Evolutionary conservation across 2,113 vertebrate species (phyloP), one percentile per base, ranked within the genome.

Genomic region (Hemiprocne comata): DNA sequence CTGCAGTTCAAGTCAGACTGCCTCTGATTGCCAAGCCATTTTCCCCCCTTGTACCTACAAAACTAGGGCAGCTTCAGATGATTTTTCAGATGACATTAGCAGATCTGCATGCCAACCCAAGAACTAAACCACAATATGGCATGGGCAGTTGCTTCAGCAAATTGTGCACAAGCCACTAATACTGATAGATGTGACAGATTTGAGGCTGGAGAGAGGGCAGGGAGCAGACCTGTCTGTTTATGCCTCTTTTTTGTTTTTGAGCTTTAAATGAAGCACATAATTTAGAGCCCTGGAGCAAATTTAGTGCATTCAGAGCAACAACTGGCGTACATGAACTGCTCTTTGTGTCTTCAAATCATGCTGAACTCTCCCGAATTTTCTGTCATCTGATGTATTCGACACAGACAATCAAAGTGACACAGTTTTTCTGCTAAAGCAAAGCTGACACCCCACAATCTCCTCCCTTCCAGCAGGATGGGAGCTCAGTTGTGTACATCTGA

Each of bases 1-100:
- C 97, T 98, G 97, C 61, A 93, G 74, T 90, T 88, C 72, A 75
- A 97, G 87, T 70, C 93, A 86, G 90, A 82, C 87, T 89, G 92
- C 72, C 62, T 87, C 83, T 89, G 76, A 91, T 72, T 96, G 95
- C 90, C 66, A 91, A 93, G 67, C 81, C 66, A 79, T 95, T 94
- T 90, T 10, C 58, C 58, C n/a, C 19, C 33, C 95, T 79, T 87
- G 25, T 17, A 91, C 90, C 72, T 76, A 80, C 34, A 93, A 87
- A 94, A 87, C 86, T 67, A 94, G 73, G 82, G 64, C 87, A 94
- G 71, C 66, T 87, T 97, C 82, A 75, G 69, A 70, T 48, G 95
- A 90, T 85, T 85, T 96, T 62, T 54, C 31, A 83, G 58, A 92
- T 87, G 4, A 81, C 38, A 67, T 65, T 58, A 88, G 91, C 46